These are phyloP conservation scores for Erebia ligea DNA, from an alignment of 2,888 invertebrate species.

Conservation along the genomic window DNA sequence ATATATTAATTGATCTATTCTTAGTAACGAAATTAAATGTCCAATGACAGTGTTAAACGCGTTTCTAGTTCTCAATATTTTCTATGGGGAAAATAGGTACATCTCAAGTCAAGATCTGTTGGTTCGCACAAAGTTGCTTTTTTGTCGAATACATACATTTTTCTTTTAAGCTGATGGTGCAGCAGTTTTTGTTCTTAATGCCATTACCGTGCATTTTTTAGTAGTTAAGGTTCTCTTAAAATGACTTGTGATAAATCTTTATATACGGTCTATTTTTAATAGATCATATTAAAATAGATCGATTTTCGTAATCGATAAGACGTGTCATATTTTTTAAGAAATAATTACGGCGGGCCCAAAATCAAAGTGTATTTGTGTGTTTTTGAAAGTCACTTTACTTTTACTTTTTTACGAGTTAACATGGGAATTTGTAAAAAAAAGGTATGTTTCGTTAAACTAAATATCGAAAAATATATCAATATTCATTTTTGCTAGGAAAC, in stretches of 20 bases:
- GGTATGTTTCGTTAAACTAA: too few relatives aligned
- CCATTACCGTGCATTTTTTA: background rate
- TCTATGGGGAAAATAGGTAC: background rate
- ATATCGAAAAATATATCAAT: too few relatives aligned
- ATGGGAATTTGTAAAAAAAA: too few relatives aligned
- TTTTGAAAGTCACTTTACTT: background rate
- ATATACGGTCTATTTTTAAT: conserved; percentile 3
- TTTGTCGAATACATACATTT: too few relatives aligned
- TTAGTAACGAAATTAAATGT: too few relatives aligned
- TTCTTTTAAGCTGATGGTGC: background rate
- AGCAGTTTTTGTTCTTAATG: background rate
- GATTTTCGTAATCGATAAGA: conserved; percentile 1
- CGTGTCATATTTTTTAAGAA: background rate
- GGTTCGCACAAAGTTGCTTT: background rate
- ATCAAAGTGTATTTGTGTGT: background rate
- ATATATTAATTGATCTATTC: too few relatives aligned
- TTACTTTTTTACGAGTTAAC: background rate
- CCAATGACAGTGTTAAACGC: too few relatives aligned
- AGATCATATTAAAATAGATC: conserved; percentile 2
- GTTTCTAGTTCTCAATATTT: background rate
- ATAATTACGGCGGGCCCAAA: background rate
- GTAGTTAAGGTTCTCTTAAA: background rate
- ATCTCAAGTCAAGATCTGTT: background rate
- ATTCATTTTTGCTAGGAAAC: too few relatives aligned
- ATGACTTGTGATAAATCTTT: conserved; percentile 13